phyloP scores from a whole-genome alignment of 2,888 invertebrate species.

The Vanessa cardui region DNA sequence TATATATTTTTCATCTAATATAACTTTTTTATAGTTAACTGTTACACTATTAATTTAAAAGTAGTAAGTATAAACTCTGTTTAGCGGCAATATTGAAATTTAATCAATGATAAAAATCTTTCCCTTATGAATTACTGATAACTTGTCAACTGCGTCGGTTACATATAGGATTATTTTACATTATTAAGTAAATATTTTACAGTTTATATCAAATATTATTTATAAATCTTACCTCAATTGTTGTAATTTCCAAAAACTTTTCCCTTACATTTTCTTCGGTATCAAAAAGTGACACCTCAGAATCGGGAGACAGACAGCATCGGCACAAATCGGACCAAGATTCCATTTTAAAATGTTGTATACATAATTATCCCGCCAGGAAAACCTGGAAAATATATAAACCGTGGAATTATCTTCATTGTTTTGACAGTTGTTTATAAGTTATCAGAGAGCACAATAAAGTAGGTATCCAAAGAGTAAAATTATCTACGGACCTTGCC shows the following conservation, averaged over 20 bases:
- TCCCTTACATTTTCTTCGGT: slow-evolving; percentile 59
- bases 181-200: too few relatives aligned
- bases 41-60: too few relatives aligned
- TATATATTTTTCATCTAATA: too few relatives aligned
- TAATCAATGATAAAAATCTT: too few relatives aligned
- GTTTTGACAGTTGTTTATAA: slow-evolving; percentile 65
- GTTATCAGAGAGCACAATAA: slow-evolving; percentile 69
- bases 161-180: too few relatives aligned
- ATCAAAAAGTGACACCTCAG: slow-evolving; percentile 70
- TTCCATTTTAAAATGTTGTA: slow-evolving; percentile 66
- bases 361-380: slow-evolving; percentile 58
- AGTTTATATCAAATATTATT: too few relatives aligned
- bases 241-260: slow-evolving; percentile 71
- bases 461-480: slow-evolving; percentile 75
- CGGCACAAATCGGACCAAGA: slow-evolving; percentile 74
- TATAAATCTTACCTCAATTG: slow-evolving; percentile 60
- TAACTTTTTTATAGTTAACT: too few relatives aligned
- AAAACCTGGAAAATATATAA: slow-evolving; percentile 64
- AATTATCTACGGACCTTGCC: slow-evolving; percentile 82
- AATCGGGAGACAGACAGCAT: slow-evolving; percentile 72
- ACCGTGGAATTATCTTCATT: slow-evolving; percentile 52
- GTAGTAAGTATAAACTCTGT: too few relatives aligned
- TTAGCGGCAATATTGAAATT: too few relatives aligned
- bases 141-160: too few relatives aligned
- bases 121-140: too few relatives aligned